Base-by-base conservation (phyloP, 2,113 vertebrate genomes). In the Uria lomvia region DNA sequence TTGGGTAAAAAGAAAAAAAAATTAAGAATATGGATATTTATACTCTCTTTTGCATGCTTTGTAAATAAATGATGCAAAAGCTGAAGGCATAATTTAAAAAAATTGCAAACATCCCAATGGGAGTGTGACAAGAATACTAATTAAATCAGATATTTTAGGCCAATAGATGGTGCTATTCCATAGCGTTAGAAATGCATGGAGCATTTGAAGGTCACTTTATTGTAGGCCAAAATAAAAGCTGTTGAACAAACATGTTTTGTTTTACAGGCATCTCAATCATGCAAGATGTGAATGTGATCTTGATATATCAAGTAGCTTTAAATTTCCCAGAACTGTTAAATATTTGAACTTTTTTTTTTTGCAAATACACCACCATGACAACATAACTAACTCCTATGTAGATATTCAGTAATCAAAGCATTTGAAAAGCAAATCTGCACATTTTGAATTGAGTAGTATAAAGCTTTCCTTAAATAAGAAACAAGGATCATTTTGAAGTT, bases 121-220 rank as follows among this genome's bases (percentile, higher is more conserved):
- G 24, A 84, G 27, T 0, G 0, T 73, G 87, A 62, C 21, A 58
- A 36, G 63, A 79, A 85, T 94, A 66, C 42, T 76, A 67, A 91
- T 86, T 26, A 78, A 65, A 52, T 63, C 12, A 58, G 22, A 4
- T 65, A 13, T 9, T 70, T 23, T 34, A 40, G 34, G 17, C 76
- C 97, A 86, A n/a, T 85, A 97, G 96, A 85, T 97, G 96, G 95
- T 85, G 94, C 93, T 96, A 7, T 94, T 82, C 71, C n/a, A 36
- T 47, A 52, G 65, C 8, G n/a, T 84, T 86, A 62, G 63, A 79
- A 86, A 52, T 43, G 11, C 19, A 17, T 45, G 50, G 73, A 90
- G 30, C 38, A 5, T 88, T 90, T 94, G 77, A 96, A 96, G 86
- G 91, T 90, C 77, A 59, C 7, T 50, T 86, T 21, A 42, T 13